Base-by-base conservation (phyloP, 2,888 invertebrate genomes). In the Tiliacea citrago region DNA sequence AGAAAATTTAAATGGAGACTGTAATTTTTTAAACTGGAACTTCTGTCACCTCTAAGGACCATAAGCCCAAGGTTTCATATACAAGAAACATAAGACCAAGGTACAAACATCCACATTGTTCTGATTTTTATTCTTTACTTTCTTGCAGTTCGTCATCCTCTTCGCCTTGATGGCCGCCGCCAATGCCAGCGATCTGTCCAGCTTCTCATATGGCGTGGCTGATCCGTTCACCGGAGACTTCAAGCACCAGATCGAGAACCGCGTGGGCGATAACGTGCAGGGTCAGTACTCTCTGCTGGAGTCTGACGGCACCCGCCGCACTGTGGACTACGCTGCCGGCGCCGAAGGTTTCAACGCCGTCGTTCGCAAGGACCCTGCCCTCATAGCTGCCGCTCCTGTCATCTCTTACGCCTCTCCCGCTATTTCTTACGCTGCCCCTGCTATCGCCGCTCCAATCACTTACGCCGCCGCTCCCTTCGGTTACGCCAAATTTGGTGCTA, bases 281-380 rank as follows among this genome's bases (percentile, higher is more conserved):
- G 97, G 97, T 61, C 96, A 96, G 88, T 97, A 97, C 94, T 96
- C 96, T 47, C 93, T 97, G 66, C 89, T 95, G 76, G 97, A 97
- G 82, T 90, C 97, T 49, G 97, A 97, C 82, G 97, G 97, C 76
- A 95, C 96, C 55, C 93, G 94, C 72, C 94, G 97, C 73, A 97
- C 95, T 21, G 97, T 97, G 0, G 97, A 97, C 91, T 97, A 97
- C 90, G 95, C 96, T n/a, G 97, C 97, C 49, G 97, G 96, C 60
- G 94, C 89, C 8, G 89, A 92, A 68, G 97, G 97, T 16, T 97
- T 97, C 94, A 97, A 97, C 92, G 97, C 97, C 55, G 88, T 96
- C 66, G 97, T 97, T 9, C 94, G 95, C 87, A 96, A 96, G 77
- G 96, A 96, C 92, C 96, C 97, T 7, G 95, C 92, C 5, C 83